Base-by-base conservation (phyloP, 2,888 invertebrate genomes). In the Alentia gelatinosa region DNA sequence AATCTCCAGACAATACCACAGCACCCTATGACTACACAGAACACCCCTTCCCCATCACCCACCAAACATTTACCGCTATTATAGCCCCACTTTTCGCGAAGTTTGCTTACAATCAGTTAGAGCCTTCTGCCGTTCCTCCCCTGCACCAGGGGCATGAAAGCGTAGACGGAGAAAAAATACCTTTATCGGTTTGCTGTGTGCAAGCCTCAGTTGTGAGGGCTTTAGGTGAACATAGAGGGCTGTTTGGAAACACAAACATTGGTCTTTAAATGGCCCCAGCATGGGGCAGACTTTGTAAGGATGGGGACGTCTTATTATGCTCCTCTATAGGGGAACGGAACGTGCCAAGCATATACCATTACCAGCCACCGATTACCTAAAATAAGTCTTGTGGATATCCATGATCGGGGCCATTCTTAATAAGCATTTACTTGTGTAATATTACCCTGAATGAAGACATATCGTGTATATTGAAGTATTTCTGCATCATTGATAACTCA, bases 41-140 rank as follows among this genome's bases (percentile, higher is more conserved):
- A n/a, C 5, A 3, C 19, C 75, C n/a, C 75, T n/a, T 30, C 75
- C 30, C n/a, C 83, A 83, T 39, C n/a, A 40, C 26, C 39, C 39
- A 39, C 26, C 83, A 83, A 83, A 83, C 83, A 83, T 83, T 83
- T 83, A 39, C 37, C 83, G 26, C 23, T 83, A 83, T 83, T 35
- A 83, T 26, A 7, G 15, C 4, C n/a, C 9, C 39, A 39, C n/a
- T 30, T 39, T 39, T 23, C 15, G 37, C 83, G 12, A 83, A 83
- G 83, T 83, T 83, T 40, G 39, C 83, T 39, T 23, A 83, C 83
- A 89, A 89, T 50, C 47, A 37, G 89, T 35, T 42, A 47, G 42
- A 23, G 89, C 89, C 63, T 50, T 50, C 63, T 19, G 47, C 47
- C 47, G 7, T 12, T 47, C 47, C 47, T 47, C 19, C 12, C 68